phyloP scores from a whole-genome alignment of 2,797 vertebrate species.

The Emys orbicularis region DNA sequence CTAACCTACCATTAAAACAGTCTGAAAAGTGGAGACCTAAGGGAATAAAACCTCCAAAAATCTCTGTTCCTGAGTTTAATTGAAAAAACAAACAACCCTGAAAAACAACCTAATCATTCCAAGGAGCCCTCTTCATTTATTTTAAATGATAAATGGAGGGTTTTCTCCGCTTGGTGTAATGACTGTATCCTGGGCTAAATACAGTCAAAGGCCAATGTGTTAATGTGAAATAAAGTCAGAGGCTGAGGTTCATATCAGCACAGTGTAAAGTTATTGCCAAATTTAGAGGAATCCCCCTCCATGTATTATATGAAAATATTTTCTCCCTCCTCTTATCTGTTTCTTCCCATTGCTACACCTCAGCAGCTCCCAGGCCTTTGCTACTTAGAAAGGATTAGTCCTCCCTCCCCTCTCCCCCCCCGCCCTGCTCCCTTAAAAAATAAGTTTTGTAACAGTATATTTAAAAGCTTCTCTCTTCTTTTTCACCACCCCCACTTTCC shows the following conservation, averaged over 20 bases:
- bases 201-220: neutral
- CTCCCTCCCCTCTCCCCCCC: accelerated
- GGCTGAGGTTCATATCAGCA: neutral
- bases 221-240: neutral
- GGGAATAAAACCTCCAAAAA: neutral
- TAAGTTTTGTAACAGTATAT: neutral
- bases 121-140: neutral
- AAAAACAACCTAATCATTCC: neutral
- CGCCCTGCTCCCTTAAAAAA: neutral
- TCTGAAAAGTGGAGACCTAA: neutral
- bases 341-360: neutral
- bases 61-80: neutral
- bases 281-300: neutral
- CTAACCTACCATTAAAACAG: neutral
- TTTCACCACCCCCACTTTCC: neutral
- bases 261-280: neutral
- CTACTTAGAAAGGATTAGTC: neutral
- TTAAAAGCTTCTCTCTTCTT: neutral
- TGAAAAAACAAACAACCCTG: neutral
- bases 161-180: neutral
- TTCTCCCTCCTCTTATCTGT: neutral
- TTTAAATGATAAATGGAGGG: neutral
- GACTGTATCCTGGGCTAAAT: neutral
- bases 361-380: neutral
- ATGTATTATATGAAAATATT: neutral